Evolutionary conservation across 2,113 vertebrate species (phyloP).

Genomic region (Saccopteryx leptura): DNA sequence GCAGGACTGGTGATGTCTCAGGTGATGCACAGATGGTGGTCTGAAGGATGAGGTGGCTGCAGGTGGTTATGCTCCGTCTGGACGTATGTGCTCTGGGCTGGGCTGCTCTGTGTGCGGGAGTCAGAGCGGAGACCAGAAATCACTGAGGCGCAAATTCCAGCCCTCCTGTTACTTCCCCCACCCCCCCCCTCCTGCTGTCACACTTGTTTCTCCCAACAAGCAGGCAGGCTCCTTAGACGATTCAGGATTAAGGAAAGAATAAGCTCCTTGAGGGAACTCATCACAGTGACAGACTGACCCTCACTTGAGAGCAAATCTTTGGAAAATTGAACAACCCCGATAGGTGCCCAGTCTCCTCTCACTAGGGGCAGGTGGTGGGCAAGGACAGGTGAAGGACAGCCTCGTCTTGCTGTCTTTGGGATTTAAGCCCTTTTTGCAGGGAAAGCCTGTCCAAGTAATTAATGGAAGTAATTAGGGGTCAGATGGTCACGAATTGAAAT

Average conservation of each 20-base stretch:
- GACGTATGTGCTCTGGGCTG: accelerated
- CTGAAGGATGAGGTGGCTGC: neutral
- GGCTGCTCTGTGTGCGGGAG: accelerated
- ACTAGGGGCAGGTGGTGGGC: constrained; percentile 40
- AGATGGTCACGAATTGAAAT: constrained; percentile 77
- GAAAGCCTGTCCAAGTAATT: constrained; percentile 82
- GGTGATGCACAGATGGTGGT: accelerated
- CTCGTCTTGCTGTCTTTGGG: neutral
- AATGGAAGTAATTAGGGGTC: constrained; percentile 82
- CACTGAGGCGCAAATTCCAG: neutral
- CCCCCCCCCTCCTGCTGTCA: neutral
- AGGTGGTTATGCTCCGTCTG: neutral
- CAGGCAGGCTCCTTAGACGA: constrained; percentile 24
- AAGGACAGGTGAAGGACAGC: constrained; percentile 68
- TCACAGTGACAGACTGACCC: neutral
- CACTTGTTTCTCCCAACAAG: neutral
- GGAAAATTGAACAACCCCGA: neutral
- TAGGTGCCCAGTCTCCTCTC: neutral
- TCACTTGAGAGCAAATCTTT: neutral
- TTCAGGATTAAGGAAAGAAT: constrained; percentile 38
- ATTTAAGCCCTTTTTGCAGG: constrained; percentile 51
- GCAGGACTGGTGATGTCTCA: neutral
- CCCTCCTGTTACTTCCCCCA: neutral
- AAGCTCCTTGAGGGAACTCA: neutral
- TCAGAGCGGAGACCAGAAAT: too few relatives aligned